Conservation (phyloP, 2,888 invertebrate species). For the Callinectes sapidus region DNA sequence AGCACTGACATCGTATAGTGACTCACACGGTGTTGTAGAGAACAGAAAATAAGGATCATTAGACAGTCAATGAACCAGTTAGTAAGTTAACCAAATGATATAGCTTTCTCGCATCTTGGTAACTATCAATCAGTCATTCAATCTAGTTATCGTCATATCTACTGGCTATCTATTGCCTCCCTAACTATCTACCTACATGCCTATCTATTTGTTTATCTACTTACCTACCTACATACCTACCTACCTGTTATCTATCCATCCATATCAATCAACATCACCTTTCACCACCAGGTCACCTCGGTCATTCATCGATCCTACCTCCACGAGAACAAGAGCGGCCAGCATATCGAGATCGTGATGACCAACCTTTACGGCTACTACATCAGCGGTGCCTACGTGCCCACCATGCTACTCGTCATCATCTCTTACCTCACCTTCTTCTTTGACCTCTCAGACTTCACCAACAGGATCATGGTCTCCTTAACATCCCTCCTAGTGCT, state of each 20-base stretch:
- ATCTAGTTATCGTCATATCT: too few relatives aligned
- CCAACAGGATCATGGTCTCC: slow-evolving; percentile 53
- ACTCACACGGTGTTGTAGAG: too few relatives aligned
- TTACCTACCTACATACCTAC: neutral
- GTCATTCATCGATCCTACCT: neutral
- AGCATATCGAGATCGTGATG: slow-evolving; percentile 40
- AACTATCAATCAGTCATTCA: too few relatives aligned
- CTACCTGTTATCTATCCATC: neutral
- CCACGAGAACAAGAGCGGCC: slow-evolving; percentile 53
- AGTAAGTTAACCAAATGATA: too few relatives aligned
- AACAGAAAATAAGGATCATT: too few relatives aligned
- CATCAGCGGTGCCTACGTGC: slow-evolving; percentile 58
- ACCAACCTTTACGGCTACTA: slow-evolving; percentile 58
- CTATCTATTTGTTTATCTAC: neutral
- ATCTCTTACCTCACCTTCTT: slow-evolving; percentile 57
- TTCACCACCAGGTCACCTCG: slow-evolving; percentile 38
- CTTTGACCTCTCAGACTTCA: slow-evolving; percentile 55
- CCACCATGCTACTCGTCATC: slow-evolving; percentile 50
- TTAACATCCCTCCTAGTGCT: slow-evolving; percentile 52
- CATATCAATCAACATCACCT: neutral
- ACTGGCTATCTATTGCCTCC: too few relatives aligned
- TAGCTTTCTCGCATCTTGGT: too few relatives aligned
- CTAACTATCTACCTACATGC: neutral
- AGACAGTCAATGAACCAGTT: too few relatives aligned
- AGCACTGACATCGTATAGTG: too few relatives aligned